Conservation (phyloP, 2,113 vertebrate genomes). For the Plotosus lineatus region DNA sequence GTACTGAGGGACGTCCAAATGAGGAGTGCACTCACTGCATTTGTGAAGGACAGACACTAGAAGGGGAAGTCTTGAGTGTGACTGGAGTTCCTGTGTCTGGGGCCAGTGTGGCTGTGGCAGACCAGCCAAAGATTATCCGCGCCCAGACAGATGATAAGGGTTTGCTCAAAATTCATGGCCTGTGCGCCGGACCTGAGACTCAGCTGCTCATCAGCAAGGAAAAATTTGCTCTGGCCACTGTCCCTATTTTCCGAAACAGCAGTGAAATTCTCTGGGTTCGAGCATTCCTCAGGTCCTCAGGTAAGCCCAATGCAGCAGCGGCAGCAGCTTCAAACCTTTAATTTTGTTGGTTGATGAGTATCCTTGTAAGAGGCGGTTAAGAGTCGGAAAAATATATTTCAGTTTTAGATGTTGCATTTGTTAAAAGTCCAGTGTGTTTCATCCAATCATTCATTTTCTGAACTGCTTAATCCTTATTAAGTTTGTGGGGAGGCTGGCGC, state of each 20-base stretch:
- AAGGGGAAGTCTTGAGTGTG: constrained; percentile 72
- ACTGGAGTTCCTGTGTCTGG: constrained; percentile 70
- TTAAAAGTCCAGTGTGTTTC: no score
- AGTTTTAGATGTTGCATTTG: not conserved
- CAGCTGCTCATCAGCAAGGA: constrained; percentile 74
- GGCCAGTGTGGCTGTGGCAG: constrained; percentile 72
- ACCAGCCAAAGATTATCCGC: constrained; percentile 59
- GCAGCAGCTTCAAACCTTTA: not conserved
- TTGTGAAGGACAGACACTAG: constrained; percentile 74
- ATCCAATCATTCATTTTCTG: no score
- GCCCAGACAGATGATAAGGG: constrained; percentile 74
- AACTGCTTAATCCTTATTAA: no score
- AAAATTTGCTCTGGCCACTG: constrained; percentile 69
- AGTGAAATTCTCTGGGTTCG: constrained; percentile 69
- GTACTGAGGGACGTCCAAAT: constrained; percentile 64
- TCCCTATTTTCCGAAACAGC: constrained; percentile 68
- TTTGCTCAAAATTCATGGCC: constrained; percentile 69
- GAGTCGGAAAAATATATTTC: not conserved
- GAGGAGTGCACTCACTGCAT: constrained; percentile 76
- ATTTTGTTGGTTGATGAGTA: not conserved
- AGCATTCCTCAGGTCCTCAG: constrained; percentile 75
- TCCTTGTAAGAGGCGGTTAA: not conserved
- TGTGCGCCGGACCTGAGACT: constrained; percentile 68
- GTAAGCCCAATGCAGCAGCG: constrained; percentile 66
- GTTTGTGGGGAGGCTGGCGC: no score